Evolutionary conservation across 23 tunicate genomes (phyloP), one percentile per base, ranked within the genome.

Genomic region (Ascidia mentula): DNA sequence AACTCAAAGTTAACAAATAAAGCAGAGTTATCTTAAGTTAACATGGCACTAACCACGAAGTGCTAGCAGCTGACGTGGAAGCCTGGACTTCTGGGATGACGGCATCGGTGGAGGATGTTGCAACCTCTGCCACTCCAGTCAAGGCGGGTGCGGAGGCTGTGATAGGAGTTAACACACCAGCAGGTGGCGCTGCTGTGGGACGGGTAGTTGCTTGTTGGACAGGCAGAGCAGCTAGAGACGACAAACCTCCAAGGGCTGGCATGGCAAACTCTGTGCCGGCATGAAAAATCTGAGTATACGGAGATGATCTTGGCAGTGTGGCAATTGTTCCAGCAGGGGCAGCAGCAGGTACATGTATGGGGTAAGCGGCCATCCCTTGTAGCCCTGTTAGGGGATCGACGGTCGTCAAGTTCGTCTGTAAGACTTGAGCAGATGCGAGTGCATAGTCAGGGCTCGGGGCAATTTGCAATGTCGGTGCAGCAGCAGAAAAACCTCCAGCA

Each of bases 391-490:
- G 30, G 2, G 89, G 61, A 46, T 85, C 89, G 17, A 77, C 18
- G 8, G 82, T n/a, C 12, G 82, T 69, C 42, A 85, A 69, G 18
- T 45, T 59, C 34, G 89, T 40, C n/a, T 89, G 70, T n/a, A 90
- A 31, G 36, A 79, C 79, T 28, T 77, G 79, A 8, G 87, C 75
- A 18, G 86, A 6, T 32, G 82, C 77, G 28, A 89, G 78, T 15
- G 88, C 80, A 31, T 77, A 59, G 7, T 78, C 88, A 18, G 80
- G 69, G 22, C 81, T 20, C 12, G 80, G 82, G 65, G 90, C 97
- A 38, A 91, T 71, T 79, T 86, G 90, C 65, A 86, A 45, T 7
- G 95, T 35, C 13, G 82, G 46, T 38, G 89, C 59, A 7, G 75
- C 75, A 22, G 75, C 59, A 18, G 84, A 40, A 22, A 77, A 38